A percentile compares a stretch with the other conserved stretches of the same genome.
phyloP scores from a whole-genome alignment of 2,888 invertebrate species.

The Spatulosminthurus flaviceps region DNA sequence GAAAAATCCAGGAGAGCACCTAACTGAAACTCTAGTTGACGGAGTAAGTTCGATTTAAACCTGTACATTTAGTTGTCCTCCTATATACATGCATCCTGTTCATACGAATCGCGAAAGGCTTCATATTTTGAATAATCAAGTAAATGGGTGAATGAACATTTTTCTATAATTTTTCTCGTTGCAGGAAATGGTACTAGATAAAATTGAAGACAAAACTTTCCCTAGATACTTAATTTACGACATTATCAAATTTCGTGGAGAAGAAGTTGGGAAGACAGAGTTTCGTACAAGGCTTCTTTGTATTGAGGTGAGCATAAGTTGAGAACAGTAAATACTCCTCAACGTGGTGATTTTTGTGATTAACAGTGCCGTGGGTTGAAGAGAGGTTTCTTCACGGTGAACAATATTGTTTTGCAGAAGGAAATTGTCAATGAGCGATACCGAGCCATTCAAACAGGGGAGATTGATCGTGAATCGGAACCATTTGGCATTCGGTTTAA shows the following conservation, averaged over 20 bases:
- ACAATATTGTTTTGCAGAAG: slow-evolving; percentile 63
- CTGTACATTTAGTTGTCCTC: not conserved
- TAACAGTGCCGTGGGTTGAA: too few relatives aligned
- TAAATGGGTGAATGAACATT: too few relatives aligned
- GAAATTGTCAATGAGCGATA: slow-evolving; percentile 72
- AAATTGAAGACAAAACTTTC: slow-evolving; percentile 75
- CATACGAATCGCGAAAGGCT: too few relatives aligned
- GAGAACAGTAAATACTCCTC: not conserved
- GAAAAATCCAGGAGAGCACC: slow-evolving; percentile 76
- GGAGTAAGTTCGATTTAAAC: slow-evolving; percentile 74
- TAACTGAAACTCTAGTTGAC: slow-evolving; percentile 86
- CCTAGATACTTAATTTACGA: slow-evolving; percentile 96
- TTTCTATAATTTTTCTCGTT: slow-evolving; percentile 54
- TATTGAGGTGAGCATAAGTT: slow-evolving; percentile 71
- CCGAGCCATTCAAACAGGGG: slow-evolving; percentile 79
- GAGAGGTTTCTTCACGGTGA: too few relatives aligned
- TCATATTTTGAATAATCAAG: too few relatives aligned
- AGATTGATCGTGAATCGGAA: slow-evolving; percentile 79
- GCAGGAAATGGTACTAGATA: slow-evolving; percentile 97
- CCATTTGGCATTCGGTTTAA: slow-evolving; percentile 92
- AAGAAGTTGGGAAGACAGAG: slow-evolving; percentile 78
- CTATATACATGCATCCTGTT: too few relatives aligned
- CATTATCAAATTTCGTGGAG: slow-evolving; percentile 82
- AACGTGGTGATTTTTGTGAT: too few relatives aligned
- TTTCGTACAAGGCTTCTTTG: slow-evolving; percentile 82